phyloP scores from a whole-genome alignment of 2,113 vertebrate species.

The Laterallus jamaicensis region DNA sequence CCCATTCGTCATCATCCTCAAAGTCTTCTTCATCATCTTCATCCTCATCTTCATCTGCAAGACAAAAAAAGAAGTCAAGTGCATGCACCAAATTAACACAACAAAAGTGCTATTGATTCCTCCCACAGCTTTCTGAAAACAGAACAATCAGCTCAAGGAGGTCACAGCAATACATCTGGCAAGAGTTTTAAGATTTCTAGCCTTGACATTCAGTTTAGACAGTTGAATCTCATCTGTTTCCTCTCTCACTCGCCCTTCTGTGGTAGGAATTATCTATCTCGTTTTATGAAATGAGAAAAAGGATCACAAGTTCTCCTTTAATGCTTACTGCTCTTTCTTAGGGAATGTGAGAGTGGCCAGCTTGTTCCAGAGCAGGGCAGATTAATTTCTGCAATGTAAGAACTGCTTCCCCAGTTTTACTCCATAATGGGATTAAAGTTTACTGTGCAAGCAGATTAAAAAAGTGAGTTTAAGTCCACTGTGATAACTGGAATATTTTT shows the following conservation, averaged over 20 bases:
- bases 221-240: neutral
- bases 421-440: neutral
- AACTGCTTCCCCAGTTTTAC: neutral
- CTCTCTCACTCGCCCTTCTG: neutral
- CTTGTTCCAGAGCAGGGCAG: neutral
- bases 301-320: neutral
- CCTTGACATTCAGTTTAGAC: neutral
- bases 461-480: fast-evolving
- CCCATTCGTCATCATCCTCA: conserved; percentile 99
- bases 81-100: neutral
- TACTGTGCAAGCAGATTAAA: neutral
- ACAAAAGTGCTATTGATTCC: neutral
- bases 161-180: neutral
- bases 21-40: conserved; percentile 98
- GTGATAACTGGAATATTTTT: neutral
- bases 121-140: neutral
- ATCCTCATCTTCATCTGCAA: conserved; percentile 94
- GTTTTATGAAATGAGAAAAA: neutral
- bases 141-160: neutral
- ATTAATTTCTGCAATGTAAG: neutral
- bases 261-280: neutral
- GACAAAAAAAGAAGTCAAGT: conserved; percentile 28
- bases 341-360: neutral
- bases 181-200: neutral
- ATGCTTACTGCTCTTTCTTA: neutral